Evolutionary conservation across 2,113 vertebrate species (phyloP).

Genomic region (Andinoacara biseriatus): DNA sequence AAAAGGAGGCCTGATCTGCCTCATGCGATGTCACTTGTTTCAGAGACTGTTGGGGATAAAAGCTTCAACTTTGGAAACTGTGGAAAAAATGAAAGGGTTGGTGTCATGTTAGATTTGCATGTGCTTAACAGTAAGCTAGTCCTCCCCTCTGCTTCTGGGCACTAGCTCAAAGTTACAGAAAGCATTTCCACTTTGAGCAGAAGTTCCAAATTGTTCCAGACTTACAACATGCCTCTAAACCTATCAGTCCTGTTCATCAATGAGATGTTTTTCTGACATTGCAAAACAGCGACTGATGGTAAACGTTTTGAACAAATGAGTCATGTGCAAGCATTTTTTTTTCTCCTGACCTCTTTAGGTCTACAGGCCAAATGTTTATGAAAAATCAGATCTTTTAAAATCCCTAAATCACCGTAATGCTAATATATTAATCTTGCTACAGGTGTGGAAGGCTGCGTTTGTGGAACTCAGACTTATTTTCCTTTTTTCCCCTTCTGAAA

Average conservation of each 20-base stretch:
- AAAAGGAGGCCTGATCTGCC: too few species aligned
- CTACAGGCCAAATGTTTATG: background rate
- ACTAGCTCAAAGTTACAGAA: accelerated
- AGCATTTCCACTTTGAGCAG: background rate
- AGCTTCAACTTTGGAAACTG: background rate
- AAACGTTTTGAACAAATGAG: background rate
- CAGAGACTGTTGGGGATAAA: too few species aligned
- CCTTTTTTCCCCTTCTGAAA: background rate
- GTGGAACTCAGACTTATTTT: background rate
- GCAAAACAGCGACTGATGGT: background rate
- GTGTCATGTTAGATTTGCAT: background rate
- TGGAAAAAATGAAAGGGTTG: background rate
- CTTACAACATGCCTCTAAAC: accelerated
- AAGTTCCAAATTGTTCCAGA: background rate
- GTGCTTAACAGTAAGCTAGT: background rate
- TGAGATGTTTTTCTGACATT: background rate
- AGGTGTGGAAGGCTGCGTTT: background rate
- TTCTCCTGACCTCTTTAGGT: background rate
- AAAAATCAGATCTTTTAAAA: background rate
- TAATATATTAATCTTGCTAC: background rate
- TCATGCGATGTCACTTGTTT: too few species aligned
- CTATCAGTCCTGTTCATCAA: background rate
- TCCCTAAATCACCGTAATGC: background rate
- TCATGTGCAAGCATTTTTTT: background rate
- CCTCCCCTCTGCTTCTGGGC: background rate